Conservation (phyloP, 2,113 vertebrate species). For the Labrus mixtus region DNA sequence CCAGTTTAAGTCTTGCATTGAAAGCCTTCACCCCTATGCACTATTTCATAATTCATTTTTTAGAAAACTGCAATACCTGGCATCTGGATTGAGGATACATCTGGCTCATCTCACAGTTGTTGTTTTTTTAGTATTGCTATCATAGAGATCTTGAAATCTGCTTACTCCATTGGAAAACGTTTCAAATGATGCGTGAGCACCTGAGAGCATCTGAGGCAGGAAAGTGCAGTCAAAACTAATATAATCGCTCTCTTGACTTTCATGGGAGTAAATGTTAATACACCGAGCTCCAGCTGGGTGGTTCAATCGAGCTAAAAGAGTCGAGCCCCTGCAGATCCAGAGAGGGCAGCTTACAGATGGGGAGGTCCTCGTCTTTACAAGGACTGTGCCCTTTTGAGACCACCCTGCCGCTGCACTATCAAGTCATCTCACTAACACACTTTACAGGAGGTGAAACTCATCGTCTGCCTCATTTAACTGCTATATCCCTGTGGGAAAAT, state of each 20-base stretch:
- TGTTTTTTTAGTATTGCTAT: background rate
- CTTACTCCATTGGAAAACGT: background rate
- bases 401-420: constrained; percentile 59
- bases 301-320: constrained; percentile 44
- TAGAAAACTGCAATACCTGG: too few species aligned
- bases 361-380: constrained; percentile 70
- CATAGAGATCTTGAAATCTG: background rate
- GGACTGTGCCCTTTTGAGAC: constrained; percentile 61
- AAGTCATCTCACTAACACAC: constrained; percentile 54
- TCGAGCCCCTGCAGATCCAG: constrained; percentile 11
- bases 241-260: constrained; percentile 9
- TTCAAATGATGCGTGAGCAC: background rate
- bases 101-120: too few species aligned
- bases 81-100: too few species aligned
- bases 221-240: constrained; percentile 29
- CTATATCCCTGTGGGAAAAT: constrained; percentile 38
- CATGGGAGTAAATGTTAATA: constrained; percentile 12
- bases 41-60: too few species aligned
- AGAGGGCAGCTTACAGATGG: constrained; percentile 47
- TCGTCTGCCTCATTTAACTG: constrained; percentile 56
- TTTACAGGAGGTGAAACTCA: constrained; percentile 68
- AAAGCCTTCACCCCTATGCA: too few species aligned
- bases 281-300: constrained; percentile 47
- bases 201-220: background rate
- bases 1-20: too few species aligned